Evolutionary conservation across 2,113 vertebrate species (phyloP), one percentile per base, ranked within the genome.

Genomic region (Parus major): DNA sequence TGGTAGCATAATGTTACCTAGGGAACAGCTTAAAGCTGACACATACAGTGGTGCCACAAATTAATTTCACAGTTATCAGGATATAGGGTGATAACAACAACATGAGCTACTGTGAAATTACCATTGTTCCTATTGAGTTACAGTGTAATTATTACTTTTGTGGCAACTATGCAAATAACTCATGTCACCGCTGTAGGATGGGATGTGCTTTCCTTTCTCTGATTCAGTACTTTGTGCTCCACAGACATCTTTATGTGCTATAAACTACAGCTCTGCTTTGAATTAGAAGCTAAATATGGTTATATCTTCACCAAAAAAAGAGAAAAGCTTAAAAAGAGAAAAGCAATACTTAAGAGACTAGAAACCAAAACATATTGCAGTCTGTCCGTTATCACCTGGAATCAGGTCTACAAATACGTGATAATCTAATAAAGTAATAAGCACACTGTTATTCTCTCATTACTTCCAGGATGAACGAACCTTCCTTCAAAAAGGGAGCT

Each of bases 31-130:
- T 97, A 96, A 96, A 95, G 94, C 95, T 94, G 93, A 97, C 96
- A 97, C 94, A 96, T 97, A 97, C 91, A 96, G 95, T 95, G 80
- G 93, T 97, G 95, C 95, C 95, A 96, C 97, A 97, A 97, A 98
- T 98, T 98, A 98, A 98, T 98, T 98, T 98, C 97, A 97, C 94
- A 98, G 96, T 97, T 97, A 97, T 97, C 97, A 97, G 97, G 88
- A 97, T 97, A 95, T 93, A 96, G 96, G 96, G 92, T 80, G 97
- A 97, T 97, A 97, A 97, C 94, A 97, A 95, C 95, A 96, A 96
- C 72, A 52, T 90, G 96, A 97, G 95, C 95, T 96, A 89, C 97
- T 98, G 96, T 97, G 97, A 97, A 97, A 97, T 98, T 97, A 90
- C 95, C 92, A 95, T 97, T 97, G 97, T 98, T 98, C 97, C 97